Conservation (phyloP, 2,113 vertebrate genomes). For the Vulpes vulpes region DNA sequence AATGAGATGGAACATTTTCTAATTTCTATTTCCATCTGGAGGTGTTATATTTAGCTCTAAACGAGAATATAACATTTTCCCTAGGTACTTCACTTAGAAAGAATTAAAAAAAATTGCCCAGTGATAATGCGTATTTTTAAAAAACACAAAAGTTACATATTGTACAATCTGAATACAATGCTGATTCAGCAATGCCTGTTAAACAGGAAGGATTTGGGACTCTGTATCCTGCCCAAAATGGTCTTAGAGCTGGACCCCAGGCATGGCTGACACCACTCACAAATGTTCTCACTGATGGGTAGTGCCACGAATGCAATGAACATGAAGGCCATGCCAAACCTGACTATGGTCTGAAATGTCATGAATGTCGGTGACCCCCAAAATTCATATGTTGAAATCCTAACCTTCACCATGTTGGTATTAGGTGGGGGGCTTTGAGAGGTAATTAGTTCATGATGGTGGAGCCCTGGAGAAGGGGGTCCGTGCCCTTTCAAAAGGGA, state of each 20-base stretch:
- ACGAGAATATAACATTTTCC: conserved; percentile 14
- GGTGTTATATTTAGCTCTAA: neutral
- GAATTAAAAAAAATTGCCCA: conserved; percentile 26
- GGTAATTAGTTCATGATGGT: neutral
- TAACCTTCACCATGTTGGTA: neutral
- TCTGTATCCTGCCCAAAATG: neutral
- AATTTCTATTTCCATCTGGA: conserved; percentile 35
- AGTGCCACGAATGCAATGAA: neutral
- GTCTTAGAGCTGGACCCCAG: neutral
- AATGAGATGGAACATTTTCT: neutral
- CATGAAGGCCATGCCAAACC: neutral
- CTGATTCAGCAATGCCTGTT: neutral
- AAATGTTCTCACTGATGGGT: neutral
- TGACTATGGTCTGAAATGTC: neutral
- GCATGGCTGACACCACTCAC: neutral
- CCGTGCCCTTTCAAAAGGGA: neutral
- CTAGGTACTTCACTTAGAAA: conserved; percentile 61
- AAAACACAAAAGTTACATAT: conserved; percentile 20
- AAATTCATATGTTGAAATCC: neutral
- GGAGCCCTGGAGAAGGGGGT: neutral
- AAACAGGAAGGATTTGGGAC: neutral
- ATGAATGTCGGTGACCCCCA: neutral
- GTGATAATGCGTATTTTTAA: neutral
- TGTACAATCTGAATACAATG: conserved; percentile 61
- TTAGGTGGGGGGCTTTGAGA: neutral